Percentiles rank a stretch among this genome's conserved stretches.
These are phyloP conservation scores for Typhlomys cinereus DNA, from an alignment of 2,113 vertebrate genomes.

Conservation along the genomic window DNA sequence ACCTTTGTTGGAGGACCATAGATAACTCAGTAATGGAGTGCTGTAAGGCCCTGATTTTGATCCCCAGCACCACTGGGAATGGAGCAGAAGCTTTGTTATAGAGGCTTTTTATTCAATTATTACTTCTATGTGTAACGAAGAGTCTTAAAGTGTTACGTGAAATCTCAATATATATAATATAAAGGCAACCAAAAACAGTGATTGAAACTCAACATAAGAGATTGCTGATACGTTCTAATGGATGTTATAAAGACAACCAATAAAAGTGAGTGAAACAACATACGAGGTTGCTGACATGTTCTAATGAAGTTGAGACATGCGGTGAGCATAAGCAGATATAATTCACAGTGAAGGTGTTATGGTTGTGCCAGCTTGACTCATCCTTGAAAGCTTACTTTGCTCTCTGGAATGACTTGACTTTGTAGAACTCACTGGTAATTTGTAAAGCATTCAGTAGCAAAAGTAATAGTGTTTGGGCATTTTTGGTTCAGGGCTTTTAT, in stretches of 20 bases:
- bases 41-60: background rate
- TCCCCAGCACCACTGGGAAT: background rate
- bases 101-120: background rate
- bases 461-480: background rate
- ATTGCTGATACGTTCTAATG: background rate
- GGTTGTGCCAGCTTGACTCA: background rate
- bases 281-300: background rate
- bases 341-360: background rate
- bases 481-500: constrained; percentile 20
- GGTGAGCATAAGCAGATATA: background rate
- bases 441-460: constrained; percentile 22
- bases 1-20: background rate
- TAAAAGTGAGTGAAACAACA: constrained; percentile 1
- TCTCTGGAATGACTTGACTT: constrained; percentile 14
- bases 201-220: constrained; percentile 3
- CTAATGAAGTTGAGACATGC: background rate
- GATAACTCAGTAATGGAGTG: background rate
- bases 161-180: constrained; percentile 14
- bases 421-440: constrained; percentile 18
- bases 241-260: background rate
- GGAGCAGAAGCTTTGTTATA: background rate
- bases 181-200: background rate
- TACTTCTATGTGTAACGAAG: background rate
- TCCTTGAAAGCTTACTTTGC: background rate
- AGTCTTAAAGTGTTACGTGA: background rate